phyloP scores from a whole-genome alignment of 2,888 invertebrate species.

The Protodeltote pygarga region DNA sequence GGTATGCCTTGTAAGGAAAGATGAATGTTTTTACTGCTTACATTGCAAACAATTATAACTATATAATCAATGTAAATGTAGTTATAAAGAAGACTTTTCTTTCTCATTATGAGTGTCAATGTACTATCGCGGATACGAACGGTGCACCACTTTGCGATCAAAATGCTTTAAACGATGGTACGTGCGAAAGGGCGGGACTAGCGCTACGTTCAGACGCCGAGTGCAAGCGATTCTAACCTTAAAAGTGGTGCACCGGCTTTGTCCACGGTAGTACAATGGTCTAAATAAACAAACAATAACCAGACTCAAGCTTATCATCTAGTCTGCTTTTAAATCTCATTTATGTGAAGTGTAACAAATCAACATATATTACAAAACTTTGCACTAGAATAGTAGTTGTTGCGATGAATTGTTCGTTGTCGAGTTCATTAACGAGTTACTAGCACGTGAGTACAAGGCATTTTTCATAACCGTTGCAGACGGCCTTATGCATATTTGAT shows the following conservation, averaged over 20 bases:
- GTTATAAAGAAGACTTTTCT: too few species aligned
- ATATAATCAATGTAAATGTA: conserved; percentile 11
- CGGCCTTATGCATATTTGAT: conserved; percentile 74
- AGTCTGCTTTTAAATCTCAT: conserved; percentile 25
- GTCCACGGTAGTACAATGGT: too few species aligned
- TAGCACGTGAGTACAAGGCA: conserved; percentile 60
- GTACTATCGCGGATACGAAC: too few species aligned
- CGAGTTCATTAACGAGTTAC: conserved; percentile 57
- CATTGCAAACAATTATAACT: neutral
- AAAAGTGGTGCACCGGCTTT: too few species aligned
- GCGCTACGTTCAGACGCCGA: too few species aligned
- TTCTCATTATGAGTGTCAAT: too few species aligned
- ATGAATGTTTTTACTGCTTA: neutral
- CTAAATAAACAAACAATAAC: too few species aligned
- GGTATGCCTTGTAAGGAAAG: conserved; percentile 1
- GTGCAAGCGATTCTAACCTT: too few species aligned
- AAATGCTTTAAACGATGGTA: too few species aligned
- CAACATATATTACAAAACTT: conserved; percentile 35
- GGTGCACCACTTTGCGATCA: too few species aligned
- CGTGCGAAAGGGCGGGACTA: too few species aligned
- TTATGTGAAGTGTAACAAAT: conserved; percentile 35
- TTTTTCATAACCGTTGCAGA: conserved; percentile 68
- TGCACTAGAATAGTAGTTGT: conserved; percentile 38
- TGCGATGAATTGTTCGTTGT: conserved; percentile 51
- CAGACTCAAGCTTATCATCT: conserved; percentile 12